A percentile compares a stretch with the other conserved stretches of the same genome.
phyloP scores from a whole-genome alignment of 2,888 invertebrate genomes.

The Philhelius pedissequus region DNA sequence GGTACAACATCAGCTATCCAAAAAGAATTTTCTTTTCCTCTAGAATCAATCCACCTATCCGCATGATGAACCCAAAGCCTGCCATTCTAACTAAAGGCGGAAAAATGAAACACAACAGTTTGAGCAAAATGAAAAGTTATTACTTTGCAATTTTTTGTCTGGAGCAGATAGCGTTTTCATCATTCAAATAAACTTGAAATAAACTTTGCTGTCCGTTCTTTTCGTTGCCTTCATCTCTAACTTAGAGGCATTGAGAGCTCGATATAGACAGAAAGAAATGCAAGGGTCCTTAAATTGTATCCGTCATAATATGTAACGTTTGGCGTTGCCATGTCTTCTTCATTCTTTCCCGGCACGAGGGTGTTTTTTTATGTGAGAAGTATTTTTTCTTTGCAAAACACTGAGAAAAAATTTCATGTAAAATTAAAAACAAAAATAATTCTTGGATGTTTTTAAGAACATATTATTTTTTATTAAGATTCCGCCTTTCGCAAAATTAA shows the following conservation, averaged over 20 bases:
- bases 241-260: not conserved
- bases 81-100: not conserved
- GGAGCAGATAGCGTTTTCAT: conserved; percentile 42
- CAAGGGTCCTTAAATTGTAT: conserved; percentile 44
- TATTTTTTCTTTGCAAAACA: not conserved
- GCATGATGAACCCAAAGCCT: not conserved
- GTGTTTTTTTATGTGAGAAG: not conserved
- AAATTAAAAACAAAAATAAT: too few relatives aligned
- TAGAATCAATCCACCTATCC: not conserved
- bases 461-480: too few relatives aligned
- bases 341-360: not conserved
- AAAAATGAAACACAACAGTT: conserved; percentile 28
- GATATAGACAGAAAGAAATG: conserved; percentile 8
- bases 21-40: not conserved
- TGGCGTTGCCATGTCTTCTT: conserved; percentile 21
- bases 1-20: not conserved
- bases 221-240: conserved; percentile 1
- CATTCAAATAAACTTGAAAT: conserved; percentile 67
- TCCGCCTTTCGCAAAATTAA: too few relatives aligned
- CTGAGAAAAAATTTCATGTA: not conserved
- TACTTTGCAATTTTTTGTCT: conserved; percentile 61
- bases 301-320: conserved; percentile 50
- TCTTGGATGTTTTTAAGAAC: too few relatives aligned
- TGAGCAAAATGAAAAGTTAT: conserved; percentile 60
- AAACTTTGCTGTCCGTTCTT: conserved; percentile 40